These are phyloP conservation scores for Diadumene lineata DNA, from an alignment of 92 coral and sea anemone species.

Conservation along the genomic window DNA sequence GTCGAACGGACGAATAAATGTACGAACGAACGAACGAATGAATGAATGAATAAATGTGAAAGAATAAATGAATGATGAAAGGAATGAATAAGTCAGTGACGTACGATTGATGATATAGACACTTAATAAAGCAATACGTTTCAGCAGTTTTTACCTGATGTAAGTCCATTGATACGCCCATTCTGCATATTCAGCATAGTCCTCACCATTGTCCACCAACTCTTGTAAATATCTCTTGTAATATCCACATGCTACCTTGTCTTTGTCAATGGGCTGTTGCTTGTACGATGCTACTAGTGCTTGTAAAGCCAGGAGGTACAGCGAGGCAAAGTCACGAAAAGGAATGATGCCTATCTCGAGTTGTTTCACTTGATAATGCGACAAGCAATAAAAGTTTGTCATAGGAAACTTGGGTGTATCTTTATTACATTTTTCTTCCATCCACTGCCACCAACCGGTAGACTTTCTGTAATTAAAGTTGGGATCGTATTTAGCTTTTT, in stretches of 20 bases:
- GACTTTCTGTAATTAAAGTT: background rate
- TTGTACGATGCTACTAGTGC: conserved; percentile 8
- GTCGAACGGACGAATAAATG: too few species aligned
- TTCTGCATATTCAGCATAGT: conserved; percentile 8
- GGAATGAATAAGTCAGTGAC: too few species aligned
- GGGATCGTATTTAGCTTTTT: too few species aligned
- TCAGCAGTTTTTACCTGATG: conserved; percentile 3
- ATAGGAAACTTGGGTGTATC: too few species aligned
- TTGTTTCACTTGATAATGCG: conserved; percentile 4
- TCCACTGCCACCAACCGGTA: conserved; percentile 22
- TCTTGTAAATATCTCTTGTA: conserved; percentile 7
- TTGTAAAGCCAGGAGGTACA: background rate
- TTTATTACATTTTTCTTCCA: background rate
- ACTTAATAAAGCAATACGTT: background rate
- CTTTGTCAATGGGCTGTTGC: background rate
- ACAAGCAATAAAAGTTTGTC: background rate
- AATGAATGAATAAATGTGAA: too few species aligned
- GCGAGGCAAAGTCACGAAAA: conserved; percentile 26
- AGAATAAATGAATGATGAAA: too few species aligned
- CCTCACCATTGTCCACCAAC: background rate
- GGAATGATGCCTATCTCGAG: conserved; percentile 19
- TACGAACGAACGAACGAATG: too few species aligned
- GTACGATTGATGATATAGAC: too few species aligned
- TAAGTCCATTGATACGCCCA: conserved; percentile 32
- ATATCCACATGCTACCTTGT: background rate